These are phyloP conservation scores for Scaptomyza parva DNA, from an alignment of 2,888 invertebrate genomes.

Conservation along the genomic window DNA sequence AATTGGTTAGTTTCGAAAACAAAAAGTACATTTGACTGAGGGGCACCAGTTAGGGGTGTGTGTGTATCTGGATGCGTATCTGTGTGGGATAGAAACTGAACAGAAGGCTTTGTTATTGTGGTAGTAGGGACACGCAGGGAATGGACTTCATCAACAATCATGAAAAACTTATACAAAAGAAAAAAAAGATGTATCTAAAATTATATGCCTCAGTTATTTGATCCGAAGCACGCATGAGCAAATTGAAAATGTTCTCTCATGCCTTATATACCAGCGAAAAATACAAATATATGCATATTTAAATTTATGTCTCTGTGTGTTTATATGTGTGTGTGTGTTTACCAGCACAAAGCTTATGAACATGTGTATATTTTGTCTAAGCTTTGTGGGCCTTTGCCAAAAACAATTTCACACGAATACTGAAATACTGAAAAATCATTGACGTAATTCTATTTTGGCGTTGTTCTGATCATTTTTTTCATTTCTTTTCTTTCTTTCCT, in stretches of 20 bases:
- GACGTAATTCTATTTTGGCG: slow-evolving; percentile 67
- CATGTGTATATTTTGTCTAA: slow-evolving; percentile 62
- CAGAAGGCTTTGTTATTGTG: slow-evolving; percentile 26
- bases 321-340: slow-evolving; percentile 31
- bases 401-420: slow-evolving; percentile 61
- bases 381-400: slow-evolving; percentile 75
- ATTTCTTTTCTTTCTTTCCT: background rate
- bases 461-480: slow-evolving; percentile 17
- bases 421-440: slow-evolving; percentile 55
- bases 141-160: slow-evolving; percentile 29
- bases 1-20: slow-evolving; percentile 75
- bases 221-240: slow-evolving; percentile 63
- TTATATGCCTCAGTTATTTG: slow-evolving; percentile 70
- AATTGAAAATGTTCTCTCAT: slow-evolving; percentile 49
- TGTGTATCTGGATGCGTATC: slow-evolving; percentile 17
- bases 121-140: slow-evolving; percentile 23
- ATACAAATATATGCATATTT: slow-evolving; percentile 23
- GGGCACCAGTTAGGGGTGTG: slow-evolving; percentile 34
- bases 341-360: slow-evolving; percentile 48
- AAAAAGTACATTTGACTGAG: slow-evolving; percentile 55
- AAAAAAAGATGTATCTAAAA: slow-evolving; percentile 41
- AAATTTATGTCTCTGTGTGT: slow-evolving; percentile 8
- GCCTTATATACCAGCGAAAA: slow-evolving; percentile 56
- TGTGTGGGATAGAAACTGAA: slow-evolving; percentile 37
- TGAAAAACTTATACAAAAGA: slow-evolving; percentile 11